Conservation (phyloP, 2,113 vertebrate genomes). For the Gymnorhina tibicen region DNA sequence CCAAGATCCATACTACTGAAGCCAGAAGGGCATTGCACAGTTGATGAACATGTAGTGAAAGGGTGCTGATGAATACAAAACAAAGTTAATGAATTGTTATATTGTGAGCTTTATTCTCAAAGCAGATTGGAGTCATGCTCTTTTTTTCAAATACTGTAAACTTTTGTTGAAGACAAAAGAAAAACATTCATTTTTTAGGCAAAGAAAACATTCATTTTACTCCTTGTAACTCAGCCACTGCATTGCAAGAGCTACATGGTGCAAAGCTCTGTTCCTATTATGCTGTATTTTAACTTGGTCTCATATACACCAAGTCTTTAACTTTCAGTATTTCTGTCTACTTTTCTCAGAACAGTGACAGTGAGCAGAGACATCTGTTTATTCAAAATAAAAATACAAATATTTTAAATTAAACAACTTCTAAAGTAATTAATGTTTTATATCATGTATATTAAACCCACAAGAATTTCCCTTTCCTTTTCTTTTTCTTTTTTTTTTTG, state of each 20-base stretch:
- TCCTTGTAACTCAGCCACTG: not conserved
- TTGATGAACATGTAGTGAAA: not conserved
- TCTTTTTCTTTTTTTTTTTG: not conserved
- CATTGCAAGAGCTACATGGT: not conserved
- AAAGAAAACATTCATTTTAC: not conserved
- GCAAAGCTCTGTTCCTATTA: not conserved
- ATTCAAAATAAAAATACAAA: not conserved
- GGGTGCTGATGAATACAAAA: not conserved
- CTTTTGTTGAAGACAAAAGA: not conserved
- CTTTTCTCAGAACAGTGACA: not conserved
- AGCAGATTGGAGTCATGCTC: not conserved
- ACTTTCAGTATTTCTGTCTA: not conserved
- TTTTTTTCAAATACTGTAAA: not conserved
- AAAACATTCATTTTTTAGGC: not conserved
- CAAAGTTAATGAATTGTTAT: not conserved
- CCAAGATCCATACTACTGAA: not conserved
- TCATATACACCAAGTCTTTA: not conserved
- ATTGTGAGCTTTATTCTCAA: not conserved
- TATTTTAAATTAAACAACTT: not conserved
- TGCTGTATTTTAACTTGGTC: not conserved
- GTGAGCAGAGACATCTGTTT: not conserved
- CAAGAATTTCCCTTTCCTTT: rapidly evolving
- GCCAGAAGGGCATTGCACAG: not conserved
- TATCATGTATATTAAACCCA: not conserved
- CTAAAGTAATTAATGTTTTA: not conserved